phyloP scores from a whole-genome alignment of 2,113 vertebrate species.

The Odocoileus virginianus region DNA sequence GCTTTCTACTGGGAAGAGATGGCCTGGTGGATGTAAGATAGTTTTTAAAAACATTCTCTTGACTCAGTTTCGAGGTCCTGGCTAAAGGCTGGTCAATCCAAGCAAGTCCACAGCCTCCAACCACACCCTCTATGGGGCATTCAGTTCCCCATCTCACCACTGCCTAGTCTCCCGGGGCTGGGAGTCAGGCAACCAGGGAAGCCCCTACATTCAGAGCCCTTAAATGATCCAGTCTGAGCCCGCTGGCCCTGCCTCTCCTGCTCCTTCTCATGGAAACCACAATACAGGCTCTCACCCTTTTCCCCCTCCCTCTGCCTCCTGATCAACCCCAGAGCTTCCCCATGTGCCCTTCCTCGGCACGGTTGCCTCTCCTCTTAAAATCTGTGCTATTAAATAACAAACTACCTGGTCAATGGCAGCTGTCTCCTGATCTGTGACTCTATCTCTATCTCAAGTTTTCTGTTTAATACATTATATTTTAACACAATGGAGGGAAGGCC shows the following conservation, averaged over 20 bases:
- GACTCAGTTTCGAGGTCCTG: neutral
- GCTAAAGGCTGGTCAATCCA: neutral
- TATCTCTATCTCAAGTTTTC: too few relatives aligned
- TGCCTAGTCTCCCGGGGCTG: neutral
- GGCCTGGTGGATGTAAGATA: too few relatives aligned
- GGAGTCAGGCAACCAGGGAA: neutral
- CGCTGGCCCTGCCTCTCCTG: neutral
- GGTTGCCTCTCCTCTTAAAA: too few relatives aligned
- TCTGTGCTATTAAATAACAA: neutral
- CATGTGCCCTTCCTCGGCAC: accelerated
- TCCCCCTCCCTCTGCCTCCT: neutral
- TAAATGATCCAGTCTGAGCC: neutral
- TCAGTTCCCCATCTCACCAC: neutral
- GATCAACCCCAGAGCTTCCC: neutral
- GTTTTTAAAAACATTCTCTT: neutral
- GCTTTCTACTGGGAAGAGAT: neutral
- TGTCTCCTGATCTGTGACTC: neutral
- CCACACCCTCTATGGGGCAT: too few relatives aligned
- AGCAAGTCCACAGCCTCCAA: neutral
- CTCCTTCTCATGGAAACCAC: neutral
- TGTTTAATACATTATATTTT: accelerated
- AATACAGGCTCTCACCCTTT: neutral
- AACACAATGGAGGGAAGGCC: too few relatives aligned
- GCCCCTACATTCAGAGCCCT: too few relatives aligned
- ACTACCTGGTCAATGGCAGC: neutral